Base-by-base conservation (phyloP, 2,797 vertebrate species). In the Myiotriccus ornatus region DNA sequence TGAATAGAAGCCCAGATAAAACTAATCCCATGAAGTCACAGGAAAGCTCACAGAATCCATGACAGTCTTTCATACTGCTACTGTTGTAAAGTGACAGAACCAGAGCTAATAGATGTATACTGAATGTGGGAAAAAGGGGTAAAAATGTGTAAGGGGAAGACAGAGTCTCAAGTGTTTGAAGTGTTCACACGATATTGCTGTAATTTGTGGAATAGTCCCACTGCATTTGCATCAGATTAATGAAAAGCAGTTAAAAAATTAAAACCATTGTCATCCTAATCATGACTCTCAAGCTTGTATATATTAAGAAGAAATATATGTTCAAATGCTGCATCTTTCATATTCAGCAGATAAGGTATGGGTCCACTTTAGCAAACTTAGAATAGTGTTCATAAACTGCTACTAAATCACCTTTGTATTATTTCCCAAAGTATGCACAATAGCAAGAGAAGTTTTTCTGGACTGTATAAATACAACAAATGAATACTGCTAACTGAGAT, bases 281-380 rank as follows among this genome's bases (percentile, higher is more conserved):
- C 1, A 11, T 23, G 59, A 14, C 7, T 25, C 23, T 87, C n/a
- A 13, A 52, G 16, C 4, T 1, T 84, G 22, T n/a, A 25, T 63
- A 32, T 9, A 12, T 18, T 39, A 64, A 71, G 19, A 67, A 87
- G 19, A 84, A 65, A 53, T 9, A 8, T 2, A 22, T 17, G 6
- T 46, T 81, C 4, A 15, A 82, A 37, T 46, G 7, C 3, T 20
- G 1, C 22, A 47, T 64, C 10, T 67, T 88, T 37, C 16, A 39
- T 46, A 37, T 35, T 68, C 16, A 49, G 12, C 0, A 0, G n/a
- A n/a, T 62, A 69, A 63, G 3, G 1, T 44, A 39, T 65, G 12
- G 2, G 6, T 35, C 15, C 23, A 44, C 16, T 78, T 82, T 39
- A 53, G 8, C 21, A 67, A 84, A 34, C 15, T 41, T 43, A n/a